Conservation (phyloP, 1,140 invertebrate genomes). For the Anthonomus grandis region DNA sequence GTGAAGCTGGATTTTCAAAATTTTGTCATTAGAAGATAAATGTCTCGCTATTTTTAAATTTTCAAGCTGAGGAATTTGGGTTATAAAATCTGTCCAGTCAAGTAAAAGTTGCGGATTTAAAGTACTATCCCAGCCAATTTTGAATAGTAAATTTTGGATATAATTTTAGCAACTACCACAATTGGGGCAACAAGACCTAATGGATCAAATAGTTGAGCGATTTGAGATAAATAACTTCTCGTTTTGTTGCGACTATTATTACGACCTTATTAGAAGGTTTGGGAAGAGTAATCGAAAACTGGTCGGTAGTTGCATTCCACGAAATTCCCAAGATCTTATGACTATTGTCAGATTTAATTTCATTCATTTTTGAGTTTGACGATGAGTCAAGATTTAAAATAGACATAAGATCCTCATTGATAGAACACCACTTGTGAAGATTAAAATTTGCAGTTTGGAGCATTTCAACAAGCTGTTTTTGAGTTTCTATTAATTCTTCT, state of each 20-base stretch:
- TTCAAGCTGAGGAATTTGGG: not conserved
- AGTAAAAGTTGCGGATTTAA: conserved; percentile 22
- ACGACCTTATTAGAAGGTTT: too few relatives aligned
- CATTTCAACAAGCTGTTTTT: not conserved
- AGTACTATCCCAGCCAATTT: conserved; percentile 26
- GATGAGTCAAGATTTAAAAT: not conserved
- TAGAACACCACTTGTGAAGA: conserved; percentile 14
- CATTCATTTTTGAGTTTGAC: not conserved
- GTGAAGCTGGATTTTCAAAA: not conserved
- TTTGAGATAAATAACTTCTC: conserved; percentile 21
- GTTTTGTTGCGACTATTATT: conserved; percentile 3
- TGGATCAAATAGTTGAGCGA: conserved; percentile 33
- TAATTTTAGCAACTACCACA: conserved; percentile 27
- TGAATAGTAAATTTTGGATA: conserved; percentile 26
- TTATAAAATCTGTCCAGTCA: conserved; percentile 31
- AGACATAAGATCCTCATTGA: too few relatives aligned
- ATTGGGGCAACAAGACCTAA: conserved; percentile 29
- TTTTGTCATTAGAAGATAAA: not conserved
- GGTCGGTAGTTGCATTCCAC: conserved; percentile 7
- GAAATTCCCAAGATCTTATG: conserved; percentile 9
- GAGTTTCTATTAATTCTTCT: not conserved
- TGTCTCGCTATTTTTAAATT: not conserved
- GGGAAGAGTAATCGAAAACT: not conserved
- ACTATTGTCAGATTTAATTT: not conserved
- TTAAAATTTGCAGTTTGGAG: conserved; percentile 8